phyloP scores from a whole-genome alignment of 2,888 invertebrate genomes.

The Cephalotes varians region DNA sequence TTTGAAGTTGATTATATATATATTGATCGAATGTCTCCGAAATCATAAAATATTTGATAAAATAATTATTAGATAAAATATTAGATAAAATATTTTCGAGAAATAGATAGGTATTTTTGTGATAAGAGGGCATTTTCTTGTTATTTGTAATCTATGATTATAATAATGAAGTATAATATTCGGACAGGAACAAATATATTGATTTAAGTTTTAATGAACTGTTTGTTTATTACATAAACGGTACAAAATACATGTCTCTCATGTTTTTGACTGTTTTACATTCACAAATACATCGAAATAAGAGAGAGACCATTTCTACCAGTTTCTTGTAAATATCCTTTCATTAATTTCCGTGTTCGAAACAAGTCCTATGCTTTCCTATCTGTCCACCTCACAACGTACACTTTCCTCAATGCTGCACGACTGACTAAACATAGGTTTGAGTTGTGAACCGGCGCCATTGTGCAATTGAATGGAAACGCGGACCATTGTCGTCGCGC shows the following conservation, averaged over 20 bases:
- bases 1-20: too few species aligned
- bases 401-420: slow-evolving; percentile 49
- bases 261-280: background rate
- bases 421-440: slow-evolving; percentile 35
- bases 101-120: background rate
- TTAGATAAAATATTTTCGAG: background rate
- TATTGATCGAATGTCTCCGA: background rate
- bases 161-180: background rate
- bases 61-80: background rate
- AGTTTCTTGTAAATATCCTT: slow-evolving; percentile 28
- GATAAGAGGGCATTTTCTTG: background rate
- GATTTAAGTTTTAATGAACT: background rate
- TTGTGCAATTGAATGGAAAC: slow-evolving; percentile 74
- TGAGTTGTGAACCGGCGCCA: slow-evolving; percentile 54
- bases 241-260: background rate
- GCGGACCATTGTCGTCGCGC: slow-evolving; percentile 64
- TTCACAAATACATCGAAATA: background rate
- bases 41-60: background rate
- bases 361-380: slow-evolving; percentile 50
- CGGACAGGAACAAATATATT: background rate
- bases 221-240: background rate
- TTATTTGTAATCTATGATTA: background rate
- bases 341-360: slow-evolving; percentile 73
- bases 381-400: slow-evolving; percentile 45
- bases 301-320: background rate